Base-by-base conservation (phyloP, 2,888 invertebrate species). In the Isoperla grammatica region DNA sequence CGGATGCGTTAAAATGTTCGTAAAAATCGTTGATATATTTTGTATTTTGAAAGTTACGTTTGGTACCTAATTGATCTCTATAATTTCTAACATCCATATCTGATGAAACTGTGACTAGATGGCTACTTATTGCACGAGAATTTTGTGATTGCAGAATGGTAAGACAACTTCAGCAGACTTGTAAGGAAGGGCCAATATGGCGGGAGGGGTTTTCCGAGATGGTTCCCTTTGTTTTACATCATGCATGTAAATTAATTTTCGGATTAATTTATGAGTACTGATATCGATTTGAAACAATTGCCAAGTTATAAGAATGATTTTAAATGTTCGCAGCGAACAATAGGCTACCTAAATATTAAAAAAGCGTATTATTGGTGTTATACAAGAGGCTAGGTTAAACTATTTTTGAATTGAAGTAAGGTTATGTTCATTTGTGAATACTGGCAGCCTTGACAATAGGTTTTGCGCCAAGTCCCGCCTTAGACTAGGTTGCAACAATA, bases 91-190 rank as follows among this genome's bases (percentile, higher is more conserved):
- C 73, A 74, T 66, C 72, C 72, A 72, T 65, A 72, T 70, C 73
- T 75, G 71, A 70, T 72, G 72, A 75, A 78, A 73, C 75, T 73
- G 72, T 67, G 66, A 68, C 70, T 76, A 78, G 83, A 84, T 84
- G 83, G 76, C 76, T 72, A 70, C 71, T 69, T 73, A 75, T 74
- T 75, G 76, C 75, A 73, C 72, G 74, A 76, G 79, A 81, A 82
- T 77, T 79, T 82, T 78, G 79, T 79, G 82, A 84, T 83, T 81
- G 79, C 81, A 78, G 75, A 79, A 82, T 82, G 83, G 83, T 82
- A 77, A 79, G 79, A 79, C 29, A 29, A 13, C 8, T 37, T 49
- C 40, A n/a, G 2, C 39, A 9, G 40, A 49, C 19, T 22, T 37
- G 39, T 37, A 53, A 43, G 68, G 72, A 70, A 73, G 73, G 72